phyloP scores from a whole-genome alignment of 2,797 vertebrate genomes.

The Muscicapa comitata region DNA sequence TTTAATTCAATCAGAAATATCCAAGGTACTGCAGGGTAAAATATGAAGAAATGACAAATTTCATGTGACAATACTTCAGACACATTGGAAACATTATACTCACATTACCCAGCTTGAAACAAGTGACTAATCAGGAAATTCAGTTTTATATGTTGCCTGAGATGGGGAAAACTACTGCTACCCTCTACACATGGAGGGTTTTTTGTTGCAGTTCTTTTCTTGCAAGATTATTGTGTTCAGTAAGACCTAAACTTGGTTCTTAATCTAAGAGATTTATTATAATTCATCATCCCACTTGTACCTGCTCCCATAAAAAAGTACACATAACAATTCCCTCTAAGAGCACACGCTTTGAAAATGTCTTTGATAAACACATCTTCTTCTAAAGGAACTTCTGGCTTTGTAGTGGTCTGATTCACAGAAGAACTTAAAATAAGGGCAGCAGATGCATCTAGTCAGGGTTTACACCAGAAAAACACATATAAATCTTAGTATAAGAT shows the following conservation, averaged over 20 bases:
- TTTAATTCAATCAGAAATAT: conserved; percentile 33
- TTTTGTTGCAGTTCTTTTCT: not conserved
- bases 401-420: not conserved
- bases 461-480: not conserved
- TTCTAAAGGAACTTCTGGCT: not conserved
- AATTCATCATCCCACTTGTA: not conserved
- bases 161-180: not conserved
- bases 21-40: conserved; percentile 1
- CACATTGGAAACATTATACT: not conserved
- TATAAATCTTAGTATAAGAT: not conserved
- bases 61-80: not conserved
- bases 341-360: not conserved
- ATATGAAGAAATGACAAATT: not conserved
- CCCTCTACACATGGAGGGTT: not conserved
- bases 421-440: not conserved
- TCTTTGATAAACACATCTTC: not conserved
- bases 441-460: not conserved
- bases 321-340: not conserved
- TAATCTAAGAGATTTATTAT: not conserved
- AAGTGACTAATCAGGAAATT: not conserved
- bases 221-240: not conserved
- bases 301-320: not conserved
- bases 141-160: not conserved
- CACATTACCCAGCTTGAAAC: not conserved
- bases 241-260: not conserved